Base-by-base conservation (phyloP, 30 jellyfish, hydroid and myxozoan genomes). In the Aurelia sp. region DNA sequence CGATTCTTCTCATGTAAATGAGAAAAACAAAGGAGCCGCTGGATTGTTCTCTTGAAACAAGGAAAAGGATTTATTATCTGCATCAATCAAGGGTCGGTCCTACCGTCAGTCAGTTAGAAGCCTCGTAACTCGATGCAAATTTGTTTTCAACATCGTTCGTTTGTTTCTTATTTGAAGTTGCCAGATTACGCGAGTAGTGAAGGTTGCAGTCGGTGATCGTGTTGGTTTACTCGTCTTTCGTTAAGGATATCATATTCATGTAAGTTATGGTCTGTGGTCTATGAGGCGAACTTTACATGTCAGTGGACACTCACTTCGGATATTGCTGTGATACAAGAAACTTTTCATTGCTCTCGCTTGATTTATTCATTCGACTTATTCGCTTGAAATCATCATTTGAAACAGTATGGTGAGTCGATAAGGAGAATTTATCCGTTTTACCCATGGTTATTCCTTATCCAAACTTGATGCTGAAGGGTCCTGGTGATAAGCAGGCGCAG, bases 191-290 rank as follows among this genome's bases (percentile, higher is more conserved):
- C 79, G 79, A 51, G 72, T 40, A 62, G 89, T 44, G n/a, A 47
- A 22, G 73, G 62, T 40, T 78, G 27, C 80, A 47, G 59, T 17
- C 17, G 89, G 40, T 69, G 85, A 72, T 62, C 79, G 50, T 69
- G 91, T 59, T 82, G 70, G 78, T 61, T 67, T 82, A 79, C 62
- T 82, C 72, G 84, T 74, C 91, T 61, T 66, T 69, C 91, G 62
- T 70, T 74, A 63, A 61, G 44, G 85, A 82, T 82, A 82, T 82
- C 91, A 82, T 52, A 35, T 82, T 82, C 85, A 69, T 63, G 78
- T 82, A 66, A 82, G 91, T 61, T 82, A 63, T 59, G 91, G 91
- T 69, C 76, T 82, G 91, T 82, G 91, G 91, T 82, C 72, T 82
- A 66, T 59, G 82, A 82, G 91, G 80, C 85, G 81, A 82, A 82